phyloP scores from a whole-genome alignment of 2,888 invertebrate genomes.

The Athalia cordata region DNA sequence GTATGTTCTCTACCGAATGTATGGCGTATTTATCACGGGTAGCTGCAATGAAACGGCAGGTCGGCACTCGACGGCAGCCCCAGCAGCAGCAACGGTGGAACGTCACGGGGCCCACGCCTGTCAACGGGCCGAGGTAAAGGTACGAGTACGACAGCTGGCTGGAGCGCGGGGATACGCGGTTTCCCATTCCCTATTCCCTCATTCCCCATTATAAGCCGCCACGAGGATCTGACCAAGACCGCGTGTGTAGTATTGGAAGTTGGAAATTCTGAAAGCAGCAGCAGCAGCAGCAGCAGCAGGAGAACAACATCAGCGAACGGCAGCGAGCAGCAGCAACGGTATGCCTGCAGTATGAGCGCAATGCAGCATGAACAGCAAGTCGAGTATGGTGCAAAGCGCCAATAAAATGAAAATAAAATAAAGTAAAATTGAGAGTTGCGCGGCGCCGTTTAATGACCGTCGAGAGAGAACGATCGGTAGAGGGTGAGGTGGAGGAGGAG shows the following conservation, averaged over 20 bases:
- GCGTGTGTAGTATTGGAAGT: constrained; percentile 28
- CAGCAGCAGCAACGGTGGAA: constrained; percentile 4
- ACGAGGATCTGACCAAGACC: constrained; percentile 21
- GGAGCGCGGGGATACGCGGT: constrained; percentile 6
- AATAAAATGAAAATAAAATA: not conserved
- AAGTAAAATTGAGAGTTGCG: not conserved
- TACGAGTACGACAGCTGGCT: constrained; percentile 34
- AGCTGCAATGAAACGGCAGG: not conserved
- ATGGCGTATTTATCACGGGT: constrained; percentile 25
- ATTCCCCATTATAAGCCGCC: constrained; percentile 19
- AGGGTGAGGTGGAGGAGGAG: no score
- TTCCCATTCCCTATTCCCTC: not conserved
- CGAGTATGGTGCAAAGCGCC: no score
- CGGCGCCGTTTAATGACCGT: constrained; percentile 8
- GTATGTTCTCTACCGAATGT: not conserved
- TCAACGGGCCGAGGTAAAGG: constrained; percentile 33
- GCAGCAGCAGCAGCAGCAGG: not conserved
- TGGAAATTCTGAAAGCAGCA: not conserved
- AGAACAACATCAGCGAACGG: no score
- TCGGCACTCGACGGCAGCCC: not conserved
- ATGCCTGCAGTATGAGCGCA: no score
- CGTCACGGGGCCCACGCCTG: constrained; percentile 17
- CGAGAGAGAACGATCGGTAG: not conserved
- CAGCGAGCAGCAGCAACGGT: no score
- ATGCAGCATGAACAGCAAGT: no score